Conservation (phyloP, 2,888 invertebrate genomes). For the Rhaphigaster nebulosa region DNA sequence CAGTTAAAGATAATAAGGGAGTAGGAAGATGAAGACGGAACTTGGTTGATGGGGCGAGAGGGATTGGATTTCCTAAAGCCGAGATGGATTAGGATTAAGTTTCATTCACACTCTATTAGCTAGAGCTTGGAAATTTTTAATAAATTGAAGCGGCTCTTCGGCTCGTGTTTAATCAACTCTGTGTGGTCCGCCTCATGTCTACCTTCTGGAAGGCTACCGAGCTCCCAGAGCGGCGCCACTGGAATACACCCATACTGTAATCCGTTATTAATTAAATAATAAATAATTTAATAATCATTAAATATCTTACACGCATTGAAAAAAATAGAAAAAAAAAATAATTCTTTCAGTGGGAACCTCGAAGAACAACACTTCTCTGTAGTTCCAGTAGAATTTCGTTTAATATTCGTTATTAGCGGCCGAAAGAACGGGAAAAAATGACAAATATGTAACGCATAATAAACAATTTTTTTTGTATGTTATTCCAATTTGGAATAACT, state of each 20-base stretch:
- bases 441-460: no score
- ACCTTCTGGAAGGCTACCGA: not conserved
- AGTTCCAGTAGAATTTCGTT: no score
- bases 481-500: no score
- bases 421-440: no score
- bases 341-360: no score
- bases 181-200: not conserved
- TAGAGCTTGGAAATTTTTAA: not conserved
- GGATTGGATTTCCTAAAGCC: not conserved
- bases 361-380: no score
- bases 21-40: not conserved
- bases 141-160: not conserved
- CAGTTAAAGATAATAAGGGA: not conserved
- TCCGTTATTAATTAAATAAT: not conserved
- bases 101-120: conserved; percentile 37
- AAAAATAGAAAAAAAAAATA: no score
- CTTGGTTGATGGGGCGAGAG: not conserved
- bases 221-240: not conserved
- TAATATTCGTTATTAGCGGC: no score
- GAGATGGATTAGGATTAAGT: not conserved
- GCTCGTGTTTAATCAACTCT: not conserved
- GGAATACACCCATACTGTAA: not conserved
- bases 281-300: no score
- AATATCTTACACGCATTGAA: no score
- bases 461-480: no score